A percentile compares a stretch with the other conserved stretches of the same genome.
phyloP scores from a whole-genome alignment of 1,140 invertebrate species.

The Triops cancriformis region DNA sequence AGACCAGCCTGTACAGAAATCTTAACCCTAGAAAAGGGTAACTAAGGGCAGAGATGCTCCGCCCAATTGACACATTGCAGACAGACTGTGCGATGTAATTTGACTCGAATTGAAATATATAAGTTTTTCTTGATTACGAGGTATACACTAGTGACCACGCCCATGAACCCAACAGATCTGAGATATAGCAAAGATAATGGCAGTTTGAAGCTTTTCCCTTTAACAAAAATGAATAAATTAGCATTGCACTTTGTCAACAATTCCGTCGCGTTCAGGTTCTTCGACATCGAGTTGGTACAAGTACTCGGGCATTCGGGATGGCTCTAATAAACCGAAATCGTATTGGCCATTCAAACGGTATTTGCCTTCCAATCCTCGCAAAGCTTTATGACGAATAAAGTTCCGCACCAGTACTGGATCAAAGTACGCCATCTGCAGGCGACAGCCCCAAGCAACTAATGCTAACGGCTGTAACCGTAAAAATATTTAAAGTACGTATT shows the following conservation, averaged over 20 bases:
- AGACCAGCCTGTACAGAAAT: neutral
- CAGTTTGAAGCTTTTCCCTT: neutral
- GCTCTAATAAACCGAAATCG: constrained; percentile 44
- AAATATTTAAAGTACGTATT: constrained; percentile 19
- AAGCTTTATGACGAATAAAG: constrained; percentile 58
- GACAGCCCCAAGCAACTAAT: constrained; percentile 65
- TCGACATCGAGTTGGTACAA: neutral
- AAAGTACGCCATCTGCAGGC: constrained; percentile 60
- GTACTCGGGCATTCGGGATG: constrained; percentile 39
- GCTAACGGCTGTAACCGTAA: constrained; percentile 56
- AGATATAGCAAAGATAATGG: no score
- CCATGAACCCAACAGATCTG: no score
- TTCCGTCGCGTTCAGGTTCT: constrained; percentile 6
- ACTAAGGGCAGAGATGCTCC: neutral
- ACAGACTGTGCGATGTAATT: neutral
- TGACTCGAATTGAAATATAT: neutral
- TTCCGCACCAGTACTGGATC: constrained; percentile 45
- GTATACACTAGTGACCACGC: neutral
- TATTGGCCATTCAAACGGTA: constrained; percentile 52
- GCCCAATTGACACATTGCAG: no score
- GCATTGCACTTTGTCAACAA: constrained; percentile 22
- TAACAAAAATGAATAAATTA: neutral
- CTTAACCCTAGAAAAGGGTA: neutral
- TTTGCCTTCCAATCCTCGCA: constrained; percentile 55
- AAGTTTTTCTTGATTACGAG: neutral